Evolutionary conservation across 2,888 invertebrate genomes (phyloP), one percentile per base, ranked within the genome.

Genomic region (Hydrotaea cyrtoneurina): DNA sequence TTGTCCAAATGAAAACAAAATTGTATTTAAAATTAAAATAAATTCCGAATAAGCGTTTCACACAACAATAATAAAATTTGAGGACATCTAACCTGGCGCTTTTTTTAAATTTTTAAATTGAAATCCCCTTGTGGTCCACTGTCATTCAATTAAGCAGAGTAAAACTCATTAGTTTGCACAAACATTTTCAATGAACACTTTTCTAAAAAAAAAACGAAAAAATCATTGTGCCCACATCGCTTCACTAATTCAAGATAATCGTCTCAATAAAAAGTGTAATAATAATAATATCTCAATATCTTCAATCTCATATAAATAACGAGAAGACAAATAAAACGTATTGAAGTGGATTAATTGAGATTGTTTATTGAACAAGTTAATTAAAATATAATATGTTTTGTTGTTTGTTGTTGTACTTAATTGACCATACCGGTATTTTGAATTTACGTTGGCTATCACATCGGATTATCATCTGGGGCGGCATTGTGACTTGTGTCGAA

Each of bases 291-390:
- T 50, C n/a, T 50, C 50, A 50, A 50, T 50, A n/a, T n/a, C 50
- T 8, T n/a, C 50, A 7, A 50, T 50, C 4, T 1, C 50, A n/a
- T n/a, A 50, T 50, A 50, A 50, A 50, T 50, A 15, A 50, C 2
- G 31, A 2, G 31, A 7, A 50, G 13, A 55, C 55, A 21, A n/a
- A 53, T 53, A 21, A 55, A 21, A 21, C 23, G 15, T 21, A 55
- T 55, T 55, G 55, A 11, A 11, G 21, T 55, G 53, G 21, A 55
- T 55, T 55, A 10, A 55, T 23, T 55, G 55, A 11, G 55, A 55
- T 55, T 55, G 55, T 55, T 23, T 55, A 21, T 55, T 55, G 55
- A 55, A 21, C 59, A 59, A 15, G 26, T 26, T 59, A 59, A 59
- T 59, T 59, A 59, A 59, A 23, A 26, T 46, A n/a, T 43, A 43